phyloP scores from a whole-genome alignment of 2,797 vertebrate species.

The Manis crassicaudata region DNA sequence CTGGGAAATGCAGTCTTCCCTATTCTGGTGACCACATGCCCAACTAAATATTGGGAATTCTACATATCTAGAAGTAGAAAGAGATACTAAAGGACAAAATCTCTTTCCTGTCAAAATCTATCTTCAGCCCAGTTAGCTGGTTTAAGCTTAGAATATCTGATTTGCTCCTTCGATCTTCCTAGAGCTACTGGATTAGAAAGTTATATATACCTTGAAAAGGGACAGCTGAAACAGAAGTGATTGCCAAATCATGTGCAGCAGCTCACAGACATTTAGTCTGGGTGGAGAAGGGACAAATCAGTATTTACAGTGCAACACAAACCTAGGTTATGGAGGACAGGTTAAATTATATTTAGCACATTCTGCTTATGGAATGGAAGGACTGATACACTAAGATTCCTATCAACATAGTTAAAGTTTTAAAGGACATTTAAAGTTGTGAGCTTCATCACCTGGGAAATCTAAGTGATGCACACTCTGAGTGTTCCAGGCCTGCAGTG shows the following conservation, averaged over 20 bases:
- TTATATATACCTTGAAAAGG: slow-evolving; percentile 16
- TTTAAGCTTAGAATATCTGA: neutral
- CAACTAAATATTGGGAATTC: neutral
- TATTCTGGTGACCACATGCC: neutral
- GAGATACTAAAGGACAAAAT: neutral
- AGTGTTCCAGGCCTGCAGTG: neutral
- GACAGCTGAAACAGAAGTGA: neutral
- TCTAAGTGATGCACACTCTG: neutral
- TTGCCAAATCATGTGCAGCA: neutral
- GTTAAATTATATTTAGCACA: neutral
- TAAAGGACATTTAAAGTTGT: neutral
- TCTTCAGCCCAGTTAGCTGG: neutral
- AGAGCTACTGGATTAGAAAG: slow-evolving; percentile 23
- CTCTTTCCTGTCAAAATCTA: neutral
- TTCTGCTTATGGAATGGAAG: slow-evolving; percentile 5
- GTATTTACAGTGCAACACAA: neutral
- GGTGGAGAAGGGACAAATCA: neutral
- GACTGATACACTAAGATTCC: neutral
- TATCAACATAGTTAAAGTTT: neutral
- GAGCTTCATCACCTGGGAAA: neutral
- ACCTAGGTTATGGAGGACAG: neutral
- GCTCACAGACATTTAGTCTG: neutral
- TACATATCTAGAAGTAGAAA: neutral
- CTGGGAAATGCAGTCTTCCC: neutral
- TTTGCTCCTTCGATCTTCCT: slow-evolving; percentile 26